Base-by-base conservation (phyloP, 2,888 invertebrate species). In the Hoplodrina ambigua region DNA sequence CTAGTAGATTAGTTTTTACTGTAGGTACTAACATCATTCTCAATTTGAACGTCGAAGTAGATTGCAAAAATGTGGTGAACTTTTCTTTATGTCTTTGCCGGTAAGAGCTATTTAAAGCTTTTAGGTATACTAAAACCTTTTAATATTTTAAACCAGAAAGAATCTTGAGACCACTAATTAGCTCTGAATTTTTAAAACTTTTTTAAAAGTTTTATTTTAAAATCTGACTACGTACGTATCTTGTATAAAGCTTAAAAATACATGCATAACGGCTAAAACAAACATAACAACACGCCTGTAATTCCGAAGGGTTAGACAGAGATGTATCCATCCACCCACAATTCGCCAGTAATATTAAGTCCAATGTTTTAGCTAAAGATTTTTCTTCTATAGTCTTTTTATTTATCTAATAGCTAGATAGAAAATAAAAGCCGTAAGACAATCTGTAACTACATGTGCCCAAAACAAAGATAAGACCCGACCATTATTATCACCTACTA, bases 401-500 rank as follows among this genome's bases (percentile, higher is more conserved):
- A n/a, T n/a, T n/a, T n/a, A n/a, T n/a, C n/a, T n/a, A n/a, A n/a
- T n/a, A n/a, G n/a, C n/a, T 30, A 17, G 2, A 53, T 20, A 25
- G 19, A 25, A n/a, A 73, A 46, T 15, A 13, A 25, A 52, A 33
- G n/a, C 11, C 37, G 59, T 49, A 11, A 46, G 17, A 37, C 70
- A 60, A 41, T 55, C 55, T 54, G 60, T 78, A 71, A 64, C 30
- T 25, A 44, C 57, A 72, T 15, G 33, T 59, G 33, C 44, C 30
- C 19, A 19, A 19, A 72, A 57, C 54, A 5, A 46, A 41, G 60
- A 46, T 81, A 65, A 71, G 72, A 55, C 57, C 52, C 57, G 20
- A 67, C 65, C 53, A 77, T 73, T 72, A 77, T 80, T 81, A 60
- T 72, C 20, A 58, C 64, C 63, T 44, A 53, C 30, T 71, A 69